phyloP scores from a whole-genome alignment of 2,797 vertebrate genomes.

The Parambassis ranga region DNA sequence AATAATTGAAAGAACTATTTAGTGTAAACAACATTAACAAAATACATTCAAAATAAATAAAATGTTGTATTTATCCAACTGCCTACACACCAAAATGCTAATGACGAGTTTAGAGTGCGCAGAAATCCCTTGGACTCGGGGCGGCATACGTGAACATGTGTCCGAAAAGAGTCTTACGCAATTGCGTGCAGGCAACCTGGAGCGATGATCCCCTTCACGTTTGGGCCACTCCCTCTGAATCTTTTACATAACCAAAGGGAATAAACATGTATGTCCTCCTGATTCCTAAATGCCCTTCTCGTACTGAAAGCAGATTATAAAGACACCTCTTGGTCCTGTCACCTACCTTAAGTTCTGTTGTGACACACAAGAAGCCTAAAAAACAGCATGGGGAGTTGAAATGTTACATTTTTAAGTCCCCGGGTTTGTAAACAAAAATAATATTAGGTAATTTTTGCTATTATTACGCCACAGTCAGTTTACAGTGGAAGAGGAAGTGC shows the following conservation, averaged over 20 bases:
- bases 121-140: constrained; percentile 36
- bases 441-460: not conserved
- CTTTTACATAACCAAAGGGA: constrained; percentile 63
- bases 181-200: constrained; percentile 49
- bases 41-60: not conserved
- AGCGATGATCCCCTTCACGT: constrained; percentile 41
- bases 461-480: not conserved
- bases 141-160: constrained; percentile 50
- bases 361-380: not conserved
- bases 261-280: constrained; percentile 29
- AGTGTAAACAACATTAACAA: too few species aligned
- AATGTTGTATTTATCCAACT: not conserved
- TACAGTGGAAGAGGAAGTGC: not conserved
- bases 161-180: constrained; percentile 66
- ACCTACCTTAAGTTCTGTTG: not conserved
- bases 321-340: not conserved
- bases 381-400: not conserved
- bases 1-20: not conserved
- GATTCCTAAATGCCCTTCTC: constrained; percentile 43
- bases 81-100: not conserved
- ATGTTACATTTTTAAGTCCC: not conserved
- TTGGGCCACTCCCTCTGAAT: constrained; percentile 45
- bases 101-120: not conserved
- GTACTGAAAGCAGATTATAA: constrained; percentile 26
- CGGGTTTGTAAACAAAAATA: not conserved